A percentile compares a stretch with the other conserved stretches of the same genome.
Evolutionary conservation across 1,140 invertebrate genomes (phyloP).

Genomic region (Leptestheria dahalacensis): DNA sequence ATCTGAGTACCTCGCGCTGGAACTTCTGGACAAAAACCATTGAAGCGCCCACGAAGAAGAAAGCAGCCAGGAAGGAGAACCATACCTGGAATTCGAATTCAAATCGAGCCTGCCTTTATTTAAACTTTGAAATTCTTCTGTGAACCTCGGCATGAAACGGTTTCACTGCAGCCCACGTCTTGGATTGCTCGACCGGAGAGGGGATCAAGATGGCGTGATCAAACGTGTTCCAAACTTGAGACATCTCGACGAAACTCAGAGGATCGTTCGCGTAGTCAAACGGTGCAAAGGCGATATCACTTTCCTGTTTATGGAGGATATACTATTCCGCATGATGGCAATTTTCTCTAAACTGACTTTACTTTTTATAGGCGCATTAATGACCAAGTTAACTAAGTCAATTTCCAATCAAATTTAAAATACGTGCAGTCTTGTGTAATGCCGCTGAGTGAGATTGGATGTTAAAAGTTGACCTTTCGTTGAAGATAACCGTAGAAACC

Average conservation of each 20-base stretch:
- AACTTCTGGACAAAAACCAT: neutral
- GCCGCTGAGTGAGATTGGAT: too few species aligned
- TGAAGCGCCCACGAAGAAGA: neutral
- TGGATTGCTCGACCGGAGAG: neutral
- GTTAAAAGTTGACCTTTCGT: too few species aligned
- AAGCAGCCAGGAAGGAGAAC: neutral
- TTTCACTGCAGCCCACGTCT: neutral
- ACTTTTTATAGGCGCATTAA: too few species aligned
- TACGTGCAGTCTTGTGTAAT: too few species aligned
- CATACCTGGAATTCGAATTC: neutral
- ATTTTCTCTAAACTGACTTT: too few species aligned
- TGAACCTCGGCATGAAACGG: neutral
- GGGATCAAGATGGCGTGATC: neutral
- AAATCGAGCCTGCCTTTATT: too few species aligned
- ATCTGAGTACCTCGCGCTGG: too few species aligned
- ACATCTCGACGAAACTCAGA: neutral
- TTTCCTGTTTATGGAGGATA: neutral
- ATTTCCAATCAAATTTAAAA: too few species aligned
- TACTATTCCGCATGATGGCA: too few species aligned
- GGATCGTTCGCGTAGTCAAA: neutral
- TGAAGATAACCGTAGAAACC: neutral
- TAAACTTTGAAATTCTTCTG: too few species aligned
- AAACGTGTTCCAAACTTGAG: neutral
- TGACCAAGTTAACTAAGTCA: too few species aligned
- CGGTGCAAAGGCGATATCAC: neutral